These are phyloP conservation scores for Daphoenositta chrysoptera DNA, from an alignment of 2,113 vertebrate species.

Conservation along the genomic window DNA sequence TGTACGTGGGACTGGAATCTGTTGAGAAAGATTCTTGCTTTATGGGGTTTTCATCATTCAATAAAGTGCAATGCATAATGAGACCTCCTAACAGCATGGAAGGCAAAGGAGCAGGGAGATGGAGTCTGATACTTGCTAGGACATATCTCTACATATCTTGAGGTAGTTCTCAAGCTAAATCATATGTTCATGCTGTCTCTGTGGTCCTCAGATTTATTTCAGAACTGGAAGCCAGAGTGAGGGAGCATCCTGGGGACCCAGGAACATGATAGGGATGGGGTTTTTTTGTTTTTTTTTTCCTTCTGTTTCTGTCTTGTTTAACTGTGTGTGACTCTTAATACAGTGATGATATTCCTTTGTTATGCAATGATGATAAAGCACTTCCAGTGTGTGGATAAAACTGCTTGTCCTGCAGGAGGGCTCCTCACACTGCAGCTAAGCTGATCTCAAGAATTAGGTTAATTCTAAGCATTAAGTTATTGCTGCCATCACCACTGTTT, in stretches of 20 bases:
- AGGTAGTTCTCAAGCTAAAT: not conserved
- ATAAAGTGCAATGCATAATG: not conserved
- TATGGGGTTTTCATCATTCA: not conserved
- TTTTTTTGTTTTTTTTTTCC: not conserved
- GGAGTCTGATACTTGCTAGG: not conserved
- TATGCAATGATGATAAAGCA: not conserved
- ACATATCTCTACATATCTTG: accelerated
- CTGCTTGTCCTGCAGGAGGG: not conserved
- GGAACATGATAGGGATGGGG: not conserved
- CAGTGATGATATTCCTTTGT: conserved; percentile 24
- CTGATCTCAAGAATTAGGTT: conserved; percentile 32
- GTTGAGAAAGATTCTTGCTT: not conserved
- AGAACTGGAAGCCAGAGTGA: conserved; percentile 24
- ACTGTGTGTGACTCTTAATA: not conserved
- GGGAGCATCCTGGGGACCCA: not conserved
- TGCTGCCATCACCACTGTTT: not conserved
- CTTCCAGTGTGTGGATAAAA: not conserved
- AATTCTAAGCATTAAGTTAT: not conserved
- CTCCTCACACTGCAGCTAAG: conserved; percentile 30
- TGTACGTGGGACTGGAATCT: not conserved
- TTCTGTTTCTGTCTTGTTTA: conserved; percentile 1
- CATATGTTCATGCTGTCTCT: not conserved
- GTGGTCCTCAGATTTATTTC: not conserved
- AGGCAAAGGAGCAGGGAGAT: not conserved
- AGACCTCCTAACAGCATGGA: not conserved